Evolutionary conservation across 2,113 vertebrate species (phyloP).

Genomic region (Sphyrna mokarran): DNA sequence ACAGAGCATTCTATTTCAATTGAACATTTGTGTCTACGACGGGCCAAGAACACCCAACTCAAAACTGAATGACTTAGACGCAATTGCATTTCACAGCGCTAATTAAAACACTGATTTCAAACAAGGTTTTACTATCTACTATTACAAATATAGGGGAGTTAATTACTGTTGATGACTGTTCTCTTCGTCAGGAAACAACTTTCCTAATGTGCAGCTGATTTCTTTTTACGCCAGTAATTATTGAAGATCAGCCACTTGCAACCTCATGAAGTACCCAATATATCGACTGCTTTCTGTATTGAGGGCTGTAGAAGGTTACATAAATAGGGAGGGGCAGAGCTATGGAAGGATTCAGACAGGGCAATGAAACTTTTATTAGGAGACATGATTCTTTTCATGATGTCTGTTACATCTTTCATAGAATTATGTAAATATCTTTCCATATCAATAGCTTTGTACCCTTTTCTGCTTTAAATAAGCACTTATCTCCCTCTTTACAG

Average conservation of each 20-base stretch:
- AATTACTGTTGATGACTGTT: neutral
- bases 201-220: neutral
- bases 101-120: neutral
- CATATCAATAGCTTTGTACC: no score
- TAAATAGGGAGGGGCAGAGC: neutral
- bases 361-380: neutral
- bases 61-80: no score
- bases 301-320: neutral
- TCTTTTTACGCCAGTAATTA: neutral
- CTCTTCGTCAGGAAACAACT: neutral
- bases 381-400: neutral
- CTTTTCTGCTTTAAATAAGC: no score
- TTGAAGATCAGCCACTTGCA: neutral
- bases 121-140: neutral
- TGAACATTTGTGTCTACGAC: neutral
- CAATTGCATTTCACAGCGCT: neutral
- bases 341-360: neutral
- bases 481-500: no score
- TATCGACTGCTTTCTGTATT: neutral
- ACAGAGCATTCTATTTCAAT: slow-evolving; percentile 1
- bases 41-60: neutral
- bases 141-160: neutral
- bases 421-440: neutral
- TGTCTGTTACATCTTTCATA: neutral
- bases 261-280: neutral